Evolutionary conservation across 2,113 vertebrate genomes (phyloP), one percentile per base, ranked within the genome.

Genomic region (Struthidea cinerea): DNA sequence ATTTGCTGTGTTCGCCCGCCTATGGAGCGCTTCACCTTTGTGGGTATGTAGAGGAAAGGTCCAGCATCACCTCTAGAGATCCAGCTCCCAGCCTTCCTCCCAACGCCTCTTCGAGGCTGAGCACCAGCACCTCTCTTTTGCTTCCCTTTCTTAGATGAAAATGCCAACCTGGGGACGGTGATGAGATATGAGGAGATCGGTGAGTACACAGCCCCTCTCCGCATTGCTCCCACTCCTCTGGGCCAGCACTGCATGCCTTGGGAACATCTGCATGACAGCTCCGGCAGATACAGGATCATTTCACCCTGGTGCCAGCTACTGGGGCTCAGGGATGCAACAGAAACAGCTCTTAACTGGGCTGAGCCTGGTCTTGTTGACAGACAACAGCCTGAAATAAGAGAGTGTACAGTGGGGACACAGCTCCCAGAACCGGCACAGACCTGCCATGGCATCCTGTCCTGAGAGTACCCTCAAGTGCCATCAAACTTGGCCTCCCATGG

Each of bases 171-270:
- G 97, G 99, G 99, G 35, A 99, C 99, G 0, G 98, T 99, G 47
- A 98, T 99, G 98, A 98, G 99, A 85, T 99, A 99, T 5, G 99
- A 99, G 96, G 99, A 99, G 97, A 99, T 99, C 0, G 99, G 99
- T 99, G 97, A 99, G 99, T 98, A 49, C 8, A 3, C 14, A 11
- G 17, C 26, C 35, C 15, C 32, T 8, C 12, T 13, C 52, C 3
- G 3, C 11, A 6, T 7, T 1, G 1, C n/a, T 68, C 49, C 3
- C 2, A 3, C 44, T 56, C 53, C 57, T n/a, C 77, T 18, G 24
- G 65, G 35, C 4, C 9, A 12, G 37, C 0, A 0, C 44, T 46
- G 8, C 6, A 3, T 8, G 26, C 33, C 61, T 88, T 3, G 1
- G 56, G 28, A 83, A 35, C 8, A 9, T 10, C n/a, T 56, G n/a